These are phyloP conservation scores for Athene noctua DNA, from an alignment of 2,113 vertebrate species.

Conservation along the genomic window DNA sequence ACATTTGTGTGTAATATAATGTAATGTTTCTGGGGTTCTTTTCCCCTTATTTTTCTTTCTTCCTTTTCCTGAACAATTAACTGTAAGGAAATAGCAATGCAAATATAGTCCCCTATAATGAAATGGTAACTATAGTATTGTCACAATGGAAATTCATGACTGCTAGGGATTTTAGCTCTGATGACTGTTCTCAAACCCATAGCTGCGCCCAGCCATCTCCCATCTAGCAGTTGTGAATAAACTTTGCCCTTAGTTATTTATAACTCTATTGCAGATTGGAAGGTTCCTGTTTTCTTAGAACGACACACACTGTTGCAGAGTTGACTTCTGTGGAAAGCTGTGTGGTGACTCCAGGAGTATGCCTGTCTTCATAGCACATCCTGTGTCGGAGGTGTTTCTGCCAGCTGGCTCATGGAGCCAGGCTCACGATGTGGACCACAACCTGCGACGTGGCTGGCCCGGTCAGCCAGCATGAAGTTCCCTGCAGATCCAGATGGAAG, in stretches of 20 bases:
- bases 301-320: background rate
- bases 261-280: background rate
- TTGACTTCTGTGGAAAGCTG: background rate
- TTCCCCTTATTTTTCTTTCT: background rate
- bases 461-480: background rate
- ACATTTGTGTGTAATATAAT: background rate
- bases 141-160: background rate
- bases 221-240: background rate
- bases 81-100: background rate
- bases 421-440: background rate
- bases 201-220: background rate
- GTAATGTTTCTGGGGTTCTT: background rate
- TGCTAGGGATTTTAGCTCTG: background rate
- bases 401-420: background rate
- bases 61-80: background rate
- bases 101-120: background rate
- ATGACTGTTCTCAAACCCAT: background rate
- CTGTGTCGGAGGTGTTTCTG: background rate
- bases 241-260: background rate
- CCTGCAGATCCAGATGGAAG: background rate
- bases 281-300: background rate
- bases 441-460: background rate
- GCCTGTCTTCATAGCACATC: background rate
- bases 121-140: background rate
- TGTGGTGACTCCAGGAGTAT: background rate